Evolutionary conservation across 2,888 invertebrate species (phyloP).

Genomic region (Ashinkailepas kermadecensis): DNA sequence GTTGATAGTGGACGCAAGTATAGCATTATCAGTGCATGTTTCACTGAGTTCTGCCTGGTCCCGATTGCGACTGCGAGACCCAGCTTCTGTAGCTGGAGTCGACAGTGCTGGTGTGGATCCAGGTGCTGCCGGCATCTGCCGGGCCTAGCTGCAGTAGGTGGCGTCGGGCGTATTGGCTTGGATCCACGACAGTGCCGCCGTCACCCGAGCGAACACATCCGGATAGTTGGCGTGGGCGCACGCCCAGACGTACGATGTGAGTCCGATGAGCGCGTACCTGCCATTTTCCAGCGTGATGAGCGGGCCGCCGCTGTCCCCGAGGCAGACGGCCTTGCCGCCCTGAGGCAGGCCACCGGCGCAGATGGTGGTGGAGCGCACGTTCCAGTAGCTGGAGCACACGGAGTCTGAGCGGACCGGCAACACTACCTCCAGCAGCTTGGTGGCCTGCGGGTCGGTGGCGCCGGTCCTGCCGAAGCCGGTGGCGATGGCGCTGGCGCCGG

Average conservation of each 20-base stretch:
- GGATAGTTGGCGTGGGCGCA: conserved; percentile 8
- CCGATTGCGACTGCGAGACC: too few relatives aligned
- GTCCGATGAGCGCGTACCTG: conserved; percentile 8
- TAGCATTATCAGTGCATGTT: too few relatives aligned
- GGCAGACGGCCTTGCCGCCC: conserved; percentile 1
- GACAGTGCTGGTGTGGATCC: too few relatives aligned
- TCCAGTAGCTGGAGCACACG: neutral
- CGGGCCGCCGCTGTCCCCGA: conserved; percentile 22
- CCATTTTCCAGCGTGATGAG: conserved; percentile 17
- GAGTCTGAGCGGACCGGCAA: neutral
- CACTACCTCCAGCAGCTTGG: neutral
- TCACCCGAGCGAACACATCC: conserved; percentile 5
- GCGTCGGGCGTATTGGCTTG: neutral
- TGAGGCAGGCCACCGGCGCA: neutral
- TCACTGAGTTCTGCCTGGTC: too few relatives aligned
- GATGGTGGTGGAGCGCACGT: neutral
- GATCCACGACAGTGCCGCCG: conserved; percentile 17
- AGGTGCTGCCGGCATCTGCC: too few relatives aligned
- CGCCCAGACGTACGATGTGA: neutral
- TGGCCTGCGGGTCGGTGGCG: neutral
- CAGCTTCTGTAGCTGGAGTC: too few relatives aligned
- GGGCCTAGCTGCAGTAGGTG: neutral
- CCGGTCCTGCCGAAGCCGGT: neutral
- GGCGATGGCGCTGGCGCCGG: neutral
- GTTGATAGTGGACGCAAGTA: too few relatives aligned